Conservation (phyloP, 2,888 invertebrate genomes). For the Sesia bembeciformis region DNA sequence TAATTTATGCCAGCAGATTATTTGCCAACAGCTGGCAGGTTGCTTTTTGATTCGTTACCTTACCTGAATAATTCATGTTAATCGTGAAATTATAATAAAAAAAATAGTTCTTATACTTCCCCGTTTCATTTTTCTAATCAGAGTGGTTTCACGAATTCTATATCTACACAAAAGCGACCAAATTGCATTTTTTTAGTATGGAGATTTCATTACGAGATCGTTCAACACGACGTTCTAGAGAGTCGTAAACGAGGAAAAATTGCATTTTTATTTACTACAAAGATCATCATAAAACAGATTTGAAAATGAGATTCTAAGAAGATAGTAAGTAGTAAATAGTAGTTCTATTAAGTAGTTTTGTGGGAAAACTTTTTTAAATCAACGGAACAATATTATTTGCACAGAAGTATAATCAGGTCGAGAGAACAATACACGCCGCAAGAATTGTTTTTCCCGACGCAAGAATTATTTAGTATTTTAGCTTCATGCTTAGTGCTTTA, state of each 20-base stretch:
- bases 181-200: too few species aligned
- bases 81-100: neutral
- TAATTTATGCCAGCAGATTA: neutral
- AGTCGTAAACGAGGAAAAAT: too few species aligned
- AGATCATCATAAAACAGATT: too few species aligned
- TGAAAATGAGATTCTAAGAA: too few species aligned
- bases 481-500: neutral
- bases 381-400: slow-evolving; percentile 23
- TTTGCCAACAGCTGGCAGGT: neutral
- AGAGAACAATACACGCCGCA: slow-evolving; percentile 16
- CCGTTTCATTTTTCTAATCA: neutral
- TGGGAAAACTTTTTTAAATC: slow-evolving; percentile 4
- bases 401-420: slow-evolving; percentile 15
- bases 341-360: neutral
- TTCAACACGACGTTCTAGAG: too few species aligned
- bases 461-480: neutral
- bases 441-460: slow-evolving; percentile 8
- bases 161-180: too few species aligned
- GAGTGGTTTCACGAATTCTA: neutral
- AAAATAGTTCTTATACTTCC: neutral
- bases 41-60: neutral
- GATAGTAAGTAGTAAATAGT: too few species aligned
- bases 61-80: neutral
- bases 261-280: too few species aligned
- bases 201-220: too few species aligned